A percentile compares a stretch with the other conserved stretches of the same genome.
These are phyloP conservation scores for Conomelus anceps DNA, from an alignment of 2,888 invertebrate species.

Conservation along the genomic window DNA sequence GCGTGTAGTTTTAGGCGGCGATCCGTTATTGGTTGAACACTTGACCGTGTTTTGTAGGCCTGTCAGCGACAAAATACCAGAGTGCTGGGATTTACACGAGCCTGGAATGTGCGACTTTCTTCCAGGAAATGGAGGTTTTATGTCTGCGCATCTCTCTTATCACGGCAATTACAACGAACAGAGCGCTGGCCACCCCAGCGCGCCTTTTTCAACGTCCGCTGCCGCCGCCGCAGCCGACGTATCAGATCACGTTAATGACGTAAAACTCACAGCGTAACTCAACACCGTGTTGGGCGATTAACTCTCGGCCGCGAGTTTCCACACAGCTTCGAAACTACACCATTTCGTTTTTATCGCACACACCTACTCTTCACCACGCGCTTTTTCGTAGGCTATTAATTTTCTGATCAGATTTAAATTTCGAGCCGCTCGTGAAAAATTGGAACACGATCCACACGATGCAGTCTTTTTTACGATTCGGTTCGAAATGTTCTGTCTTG, in stretches of 20 bases:
- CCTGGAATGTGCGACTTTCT: constrained; percentile 8
- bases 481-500: background rate
- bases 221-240: too few relatives aligned
- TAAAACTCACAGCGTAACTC: background rate
- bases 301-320: background rate
- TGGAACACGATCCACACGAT: background rate
- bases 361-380: background rate
- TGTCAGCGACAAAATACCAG: background rate
- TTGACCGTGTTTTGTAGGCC: background rate
- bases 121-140: constrained; percentile 8
- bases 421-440: background rate
- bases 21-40: background rate
- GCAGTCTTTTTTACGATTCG: background rate
- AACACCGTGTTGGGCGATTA: background rate
- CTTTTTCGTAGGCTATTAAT: background rate
- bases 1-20: background rate
- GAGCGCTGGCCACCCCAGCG: background rate
- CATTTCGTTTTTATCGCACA: background rate
- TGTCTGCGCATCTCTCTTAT: background rate
- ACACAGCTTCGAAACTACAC: background rate
- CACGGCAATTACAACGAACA: background rate
- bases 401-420: background rate
- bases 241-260: too few relatives aligned
- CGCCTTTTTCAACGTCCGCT: background rate
- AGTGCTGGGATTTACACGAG: constrained; percentile 7